Conservation (phyloP, 2,888 invertebrate species). For the Dione vanillae region DNA sequence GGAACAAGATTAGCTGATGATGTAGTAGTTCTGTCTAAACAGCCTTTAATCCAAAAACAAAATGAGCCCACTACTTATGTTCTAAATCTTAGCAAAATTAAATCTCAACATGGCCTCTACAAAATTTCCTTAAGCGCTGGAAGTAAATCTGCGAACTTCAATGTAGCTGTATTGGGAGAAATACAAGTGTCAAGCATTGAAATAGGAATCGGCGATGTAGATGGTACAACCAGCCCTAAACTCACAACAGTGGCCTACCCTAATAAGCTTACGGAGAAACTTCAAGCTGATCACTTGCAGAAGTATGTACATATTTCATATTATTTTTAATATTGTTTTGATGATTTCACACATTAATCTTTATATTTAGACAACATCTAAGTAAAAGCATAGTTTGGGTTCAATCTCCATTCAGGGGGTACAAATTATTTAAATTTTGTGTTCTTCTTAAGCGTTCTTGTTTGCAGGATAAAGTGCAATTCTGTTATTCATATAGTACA, state of each 20-base stretch:
- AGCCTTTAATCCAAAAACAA: constrained; percentile 80
- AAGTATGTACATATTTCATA: constrained; percentile 78
- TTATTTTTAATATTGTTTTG: neutral
- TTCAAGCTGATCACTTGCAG: constrained; percentile 95
- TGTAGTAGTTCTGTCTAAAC: constrained; percentile 89
- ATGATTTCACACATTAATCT: no score
- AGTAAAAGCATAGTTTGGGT: neutral
- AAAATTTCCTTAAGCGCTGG: constrained; percentile 90
- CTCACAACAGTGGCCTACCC: constrained; percentile 89
- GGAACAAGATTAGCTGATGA: constrained; percentile 89
- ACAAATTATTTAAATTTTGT: no score
- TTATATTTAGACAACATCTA: neutral
- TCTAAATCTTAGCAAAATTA: constrained; percentile 90
- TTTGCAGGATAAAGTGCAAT: no score
- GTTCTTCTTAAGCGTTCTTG: no score
- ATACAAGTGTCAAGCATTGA: constrained; percentile 91
- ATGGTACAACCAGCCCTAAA: constrained; percentile 93
- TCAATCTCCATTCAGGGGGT: neutral
- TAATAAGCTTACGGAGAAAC: constrained; percentile 86
- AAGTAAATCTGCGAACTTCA: constrained; percentile 83
- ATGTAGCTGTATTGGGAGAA: constrained; percentile 89
- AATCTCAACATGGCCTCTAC: constrained; percentile 94
- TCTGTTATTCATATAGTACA: no score
- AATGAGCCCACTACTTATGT: constrained; percentile 88
- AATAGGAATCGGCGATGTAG: constrained; percentile 94